These are phyloP conservation scores for Heteromurus nitidus DNA, from an alignment of 2,888 invertebrate genomes.

Conservation along the genomic window DNA sequence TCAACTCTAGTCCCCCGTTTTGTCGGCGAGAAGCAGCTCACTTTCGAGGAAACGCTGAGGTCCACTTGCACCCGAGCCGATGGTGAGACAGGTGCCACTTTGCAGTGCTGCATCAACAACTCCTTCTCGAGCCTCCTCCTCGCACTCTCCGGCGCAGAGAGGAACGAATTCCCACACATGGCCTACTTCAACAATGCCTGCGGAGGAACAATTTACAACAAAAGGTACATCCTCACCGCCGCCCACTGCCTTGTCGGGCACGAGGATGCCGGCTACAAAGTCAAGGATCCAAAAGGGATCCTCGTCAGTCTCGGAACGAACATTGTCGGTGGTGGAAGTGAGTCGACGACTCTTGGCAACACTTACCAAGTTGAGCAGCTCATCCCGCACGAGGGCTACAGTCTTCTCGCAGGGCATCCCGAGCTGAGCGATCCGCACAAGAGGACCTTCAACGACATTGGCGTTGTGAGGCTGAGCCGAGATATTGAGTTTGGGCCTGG, in stretches of 20 bases:
- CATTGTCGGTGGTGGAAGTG: neutral
- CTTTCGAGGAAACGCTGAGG: neutral
- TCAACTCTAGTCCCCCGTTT: no score
- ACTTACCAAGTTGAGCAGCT: neutral
- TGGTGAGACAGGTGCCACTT: neutral
- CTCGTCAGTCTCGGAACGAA: neutral
- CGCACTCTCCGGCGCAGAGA: neutral
- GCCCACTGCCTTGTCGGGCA: neutral
- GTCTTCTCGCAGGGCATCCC: neutral
- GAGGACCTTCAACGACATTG: conserved; percentile 15
- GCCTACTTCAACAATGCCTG: neutral
- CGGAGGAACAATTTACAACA: conserved; percentile 43
- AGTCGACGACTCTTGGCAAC: no score
- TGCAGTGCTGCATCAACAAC: conserved; percentile 3
- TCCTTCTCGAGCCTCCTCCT: neutral
- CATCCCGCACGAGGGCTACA: neutral
- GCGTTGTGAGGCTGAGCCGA: conserved; percentile 4
- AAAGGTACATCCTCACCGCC: conserved; percentile 23
- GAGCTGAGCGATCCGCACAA: neutral
- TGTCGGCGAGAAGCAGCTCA: neutral
- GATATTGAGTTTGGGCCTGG: conserved; percentile 1
- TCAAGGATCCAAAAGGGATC: neutral
- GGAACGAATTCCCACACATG: conserved; percentile 35
- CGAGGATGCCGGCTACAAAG: neutral
- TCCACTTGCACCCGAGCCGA: neutral